These are phyloP conservation scores for Mormyrus iriodes DNA, from an alignment of 2,113 vertebrate species.

Conservation along the genomic window DNA sequence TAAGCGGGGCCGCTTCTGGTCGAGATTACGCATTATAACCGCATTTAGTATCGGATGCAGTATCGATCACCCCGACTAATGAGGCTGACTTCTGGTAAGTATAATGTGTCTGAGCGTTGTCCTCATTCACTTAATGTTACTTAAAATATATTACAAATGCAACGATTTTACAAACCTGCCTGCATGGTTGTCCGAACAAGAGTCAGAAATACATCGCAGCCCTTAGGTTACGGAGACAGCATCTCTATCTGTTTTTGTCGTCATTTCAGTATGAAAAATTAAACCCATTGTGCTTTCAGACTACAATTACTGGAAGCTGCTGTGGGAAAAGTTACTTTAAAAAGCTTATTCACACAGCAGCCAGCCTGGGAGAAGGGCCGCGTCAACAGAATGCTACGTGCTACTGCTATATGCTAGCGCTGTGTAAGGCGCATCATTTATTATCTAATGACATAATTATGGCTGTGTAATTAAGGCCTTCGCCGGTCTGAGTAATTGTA, in stretches of 20 bases:
- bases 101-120: neutral
- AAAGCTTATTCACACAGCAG: neutral
- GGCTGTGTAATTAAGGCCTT: neutral
- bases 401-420: neutral
- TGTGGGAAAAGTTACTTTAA: neutral
- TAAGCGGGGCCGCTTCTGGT: neutral
- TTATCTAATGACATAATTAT: neutral
- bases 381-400: neutral
- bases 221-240: neutral
- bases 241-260: neutral
- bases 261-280: constrained; percentile 2
- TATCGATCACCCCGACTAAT: neutral
- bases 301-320: neutral
- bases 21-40: neutral
- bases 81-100: neutral
- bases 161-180: neutral
- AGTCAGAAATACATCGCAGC: neutral
- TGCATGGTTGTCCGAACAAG: neutral
- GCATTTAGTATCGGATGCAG: neutral
- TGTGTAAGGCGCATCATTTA: neutral
- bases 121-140: neutral
- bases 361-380: neutral
- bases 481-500: neutral
- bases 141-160: neutral
- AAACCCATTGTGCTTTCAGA: constrained; percentile 5